Evolutionary conservation across 2,797 vertebrate genomes (phyloP).

Genomic region (Enteromius fasciolatus): DNA sequence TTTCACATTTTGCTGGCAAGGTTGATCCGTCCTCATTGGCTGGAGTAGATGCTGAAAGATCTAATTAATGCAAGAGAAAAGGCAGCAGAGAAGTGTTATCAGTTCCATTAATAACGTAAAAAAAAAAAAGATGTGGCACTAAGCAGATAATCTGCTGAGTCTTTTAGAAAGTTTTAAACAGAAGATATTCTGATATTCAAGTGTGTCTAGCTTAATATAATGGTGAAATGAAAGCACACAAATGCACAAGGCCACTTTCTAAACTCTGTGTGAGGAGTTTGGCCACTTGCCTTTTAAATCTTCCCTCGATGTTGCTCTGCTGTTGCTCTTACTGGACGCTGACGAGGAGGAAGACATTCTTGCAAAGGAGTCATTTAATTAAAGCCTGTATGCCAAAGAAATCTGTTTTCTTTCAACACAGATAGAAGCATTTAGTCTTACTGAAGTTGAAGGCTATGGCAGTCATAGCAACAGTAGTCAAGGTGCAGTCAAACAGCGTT

Average conservation of each 20-base stretch:
- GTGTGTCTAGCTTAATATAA: neutral
- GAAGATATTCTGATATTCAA: neutral
- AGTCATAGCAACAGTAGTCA: constrained; percentile 57
- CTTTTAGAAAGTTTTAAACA: neutral
- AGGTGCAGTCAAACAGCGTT: constrained; percentile 42
- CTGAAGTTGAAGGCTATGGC: constrained; percentile 28
- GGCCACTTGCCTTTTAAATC: constrained; percentile 53
- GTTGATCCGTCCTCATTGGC: constrained; percentile 6
- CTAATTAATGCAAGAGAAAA: constrained; percentile 34
- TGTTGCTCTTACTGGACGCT: constrained; percentile 38
- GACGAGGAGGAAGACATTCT: constrained; percentile 36
- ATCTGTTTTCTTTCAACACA: constrained; percentile 18
- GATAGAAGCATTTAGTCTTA: constrained; percentile 31
- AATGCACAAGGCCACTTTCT: constrained; percentile 10
- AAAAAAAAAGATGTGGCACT: neutral
- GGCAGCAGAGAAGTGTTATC: constrained; percentile 5
- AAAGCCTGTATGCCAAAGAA: constrained; percentile 29
- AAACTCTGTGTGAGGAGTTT: constrained; percentile 6
- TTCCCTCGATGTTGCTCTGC: constrained; percentile 24
- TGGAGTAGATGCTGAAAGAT: constrained; percentile 25
- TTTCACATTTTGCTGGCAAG: constrained; percentile 34
- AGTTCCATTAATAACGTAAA: constrained; percentile 1
- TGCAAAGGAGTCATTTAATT: constrained; percentile 40
- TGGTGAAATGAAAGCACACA: constrained; percentile 20
- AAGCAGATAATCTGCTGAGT: constrained; percentile 2